Percentiles rank a stretch among this genome's conserved stretches.
Conservation (phyloP, 2,113 vertebrate genomes). For the Progne subis region DNA sequence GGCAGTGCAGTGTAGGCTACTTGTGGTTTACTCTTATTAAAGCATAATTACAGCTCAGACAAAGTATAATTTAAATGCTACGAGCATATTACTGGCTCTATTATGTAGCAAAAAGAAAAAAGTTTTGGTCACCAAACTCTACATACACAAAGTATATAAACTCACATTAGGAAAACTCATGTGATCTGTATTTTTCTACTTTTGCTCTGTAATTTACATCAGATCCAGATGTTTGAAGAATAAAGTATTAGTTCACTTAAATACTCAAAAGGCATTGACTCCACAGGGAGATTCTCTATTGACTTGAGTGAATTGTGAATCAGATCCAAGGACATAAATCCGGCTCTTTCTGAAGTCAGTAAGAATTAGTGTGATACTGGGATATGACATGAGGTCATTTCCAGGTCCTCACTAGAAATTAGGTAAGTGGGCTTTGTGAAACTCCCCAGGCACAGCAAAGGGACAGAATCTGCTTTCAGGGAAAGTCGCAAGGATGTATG, state of each 20-base stretch:
- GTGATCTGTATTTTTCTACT: not conserved
- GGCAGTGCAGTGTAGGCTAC: slow-evolving; percentile 4
- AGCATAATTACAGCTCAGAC: slow-evolving; percentile 24
- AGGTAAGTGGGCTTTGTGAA: not conserved
- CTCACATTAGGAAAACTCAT: not conserved
- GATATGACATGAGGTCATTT: not conserved
- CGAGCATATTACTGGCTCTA: not conserved
- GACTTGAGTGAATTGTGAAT: not conserved
- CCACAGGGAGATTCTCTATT: not conserved
- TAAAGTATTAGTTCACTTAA: not conserved
- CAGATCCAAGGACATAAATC: not conserved
- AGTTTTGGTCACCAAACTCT: not conserved
- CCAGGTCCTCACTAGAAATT: not conserved
- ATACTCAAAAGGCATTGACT: not conserved
- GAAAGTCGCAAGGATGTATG: slow-evolving; percentile 18
- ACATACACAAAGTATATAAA: not conserved
- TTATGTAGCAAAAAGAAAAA: not conserved
- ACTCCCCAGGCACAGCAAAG: not conserved
- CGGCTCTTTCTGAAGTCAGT: not conserved
- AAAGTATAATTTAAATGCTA: slow-evolving; percentile 15
- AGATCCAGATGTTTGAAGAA: not conserved
- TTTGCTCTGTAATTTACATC: not conserved
- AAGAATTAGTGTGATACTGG: not conserved
- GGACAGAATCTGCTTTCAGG: slow-evolving; percentile 23
- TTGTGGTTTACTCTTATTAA: slow-evolving; percentile 12